Evolutionary conservation across 1,140 invertebrate genomes (phyloP), one percentile per base, ranked within the genome.

Genomic region (Neodiprion virginianus): DNA sequence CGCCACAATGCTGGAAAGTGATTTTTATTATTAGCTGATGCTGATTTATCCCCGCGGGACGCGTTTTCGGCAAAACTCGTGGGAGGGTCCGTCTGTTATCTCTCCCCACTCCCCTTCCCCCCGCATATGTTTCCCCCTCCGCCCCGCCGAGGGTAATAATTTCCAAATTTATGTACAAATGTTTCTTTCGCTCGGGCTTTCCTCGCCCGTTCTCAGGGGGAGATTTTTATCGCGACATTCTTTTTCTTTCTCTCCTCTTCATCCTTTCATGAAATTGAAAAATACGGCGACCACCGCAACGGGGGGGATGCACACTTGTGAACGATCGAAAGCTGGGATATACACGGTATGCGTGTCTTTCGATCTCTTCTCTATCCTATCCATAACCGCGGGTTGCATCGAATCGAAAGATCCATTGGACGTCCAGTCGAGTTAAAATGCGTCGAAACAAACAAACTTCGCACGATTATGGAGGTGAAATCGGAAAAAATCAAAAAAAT

Each of bases 151-250:
- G 79, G 76, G 81, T 86, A 82, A 85, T 87, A 87, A 87, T 87
- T 87, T 87, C 85, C 83, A 86, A 84, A 87, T 87, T 87, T 87
- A 87, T 87, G 86, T 87, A 87, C 85, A 86, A 87, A 87, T 87
- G 85, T 86, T 87, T 85, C 84, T 82, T 78, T 61, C 53, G 53
- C 53, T 61, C 28, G 11, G 4, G 5, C 53, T 14, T 17, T 61
- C n/a, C 53, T 12, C 53, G 11, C 53, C 53, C 78, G 74, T 74
- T 74, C 74, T 70, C 67, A 65, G 78, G 82, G 81, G 82, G 82
- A 84, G 84, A 86, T 85, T 79, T 77, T 76, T 86, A 87, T 86
- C 85, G 80, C 84, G 86, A 87, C 86, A 81, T 85, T 86, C 28
- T 40, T 40, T 40, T 40, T 40, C 17, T 21, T 21, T 21, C 17